Evolutionary conservation across 2,113 vertebrate species (phyloP).

Genomic region (Brienomyrus brachyistius): DNA sequence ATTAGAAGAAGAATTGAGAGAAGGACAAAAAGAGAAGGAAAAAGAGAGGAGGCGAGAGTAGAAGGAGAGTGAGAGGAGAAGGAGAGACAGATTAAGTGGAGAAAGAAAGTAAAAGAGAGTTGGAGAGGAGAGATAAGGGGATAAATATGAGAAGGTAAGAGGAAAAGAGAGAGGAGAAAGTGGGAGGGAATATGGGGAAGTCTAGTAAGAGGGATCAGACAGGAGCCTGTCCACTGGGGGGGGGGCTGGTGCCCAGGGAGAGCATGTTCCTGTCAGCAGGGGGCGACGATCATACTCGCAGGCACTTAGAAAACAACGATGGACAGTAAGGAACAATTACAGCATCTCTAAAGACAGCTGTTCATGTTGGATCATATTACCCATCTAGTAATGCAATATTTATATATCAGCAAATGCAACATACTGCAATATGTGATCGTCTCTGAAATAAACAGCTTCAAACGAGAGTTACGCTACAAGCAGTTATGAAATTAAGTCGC

Average conservation of each 20-base stretch:
- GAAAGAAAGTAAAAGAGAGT: conserved; percentile 15
- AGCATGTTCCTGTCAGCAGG: neutral
- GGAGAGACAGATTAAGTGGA: neutral
- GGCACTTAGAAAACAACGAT: neutral
- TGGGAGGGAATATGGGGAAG: neutral
- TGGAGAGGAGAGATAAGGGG: neutral
- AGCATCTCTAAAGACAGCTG: neutral
- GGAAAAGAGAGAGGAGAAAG: neutral
- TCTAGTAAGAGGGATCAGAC: conserved; percentile 24
- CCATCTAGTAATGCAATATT: neutral
- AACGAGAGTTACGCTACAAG: neutral
- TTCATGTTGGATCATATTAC: neutral
- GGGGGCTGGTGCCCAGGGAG: neutral
- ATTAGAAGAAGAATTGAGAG: neutral
- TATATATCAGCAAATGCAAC: neutral
- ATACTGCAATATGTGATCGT: neutral
- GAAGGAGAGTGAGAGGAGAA: neutral
- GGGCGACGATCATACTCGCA: neutral
- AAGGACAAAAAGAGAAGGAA: neutral
- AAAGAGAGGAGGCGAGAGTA: neutral
- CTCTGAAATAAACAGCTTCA: neutral
- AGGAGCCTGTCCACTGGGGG: conserved; percentile 14
- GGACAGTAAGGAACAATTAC: neutral
- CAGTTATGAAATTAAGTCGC: neutral
- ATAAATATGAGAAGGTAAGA: neutral